These are phyloP conservation scores for Acanthisitta chloris DNA, from an alignment of 2,113 vertebrate genomes.

Conservation along the genomic window DNA sequence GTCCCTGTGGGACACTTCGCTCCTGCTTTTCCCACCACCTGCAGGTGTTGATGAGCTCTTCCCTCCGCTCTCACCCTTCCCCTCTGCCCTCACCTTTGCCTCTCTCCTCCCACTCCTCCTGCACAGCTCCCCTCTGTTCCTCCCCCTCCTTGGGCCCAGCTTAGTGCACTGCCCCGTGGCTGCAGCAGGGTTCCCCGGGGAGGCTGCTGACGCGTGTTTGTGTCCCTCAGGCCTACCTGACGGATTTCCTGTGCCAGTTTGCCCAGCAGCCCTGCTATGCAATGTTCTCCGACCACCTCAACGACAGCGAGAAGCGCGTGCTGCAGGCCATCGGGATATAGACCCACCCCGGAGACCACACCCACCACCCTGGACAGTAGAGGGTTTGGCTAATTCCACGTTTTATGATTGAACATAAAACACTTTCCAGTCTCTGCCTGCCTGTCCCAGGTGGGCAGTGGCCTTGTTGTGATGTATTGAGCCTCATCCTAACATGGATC, in stretches of 20 bases:
- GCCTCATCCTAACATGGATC: conserved; percentile 24
- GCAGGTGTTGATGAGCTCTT: background rate
- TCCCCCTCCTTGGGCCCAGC: accelerated
- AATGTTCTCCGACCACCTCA: conserved; percentile 95
- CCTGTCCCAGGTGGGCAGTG: background rate
- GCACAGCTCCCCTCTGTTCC: background rate
- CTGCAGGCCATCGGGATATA: conserved; percentile 93
- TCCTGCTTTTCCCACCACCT: background rate
- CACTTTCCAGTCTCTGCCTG: conserved; percentile 44
- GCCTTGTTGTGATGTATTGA: background rate
- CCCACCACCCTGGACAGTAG: background rate
- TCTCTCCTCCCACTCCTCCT: background rate
- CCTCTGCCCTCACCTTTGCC: background rate
- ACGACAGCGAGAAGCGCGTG: conserved; percentile 87
- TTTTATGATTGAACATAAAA: conserved; percentile 63
- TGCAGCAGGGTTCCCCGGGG: background rate
- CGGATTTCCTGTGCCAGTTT: conserved; percentile 96
- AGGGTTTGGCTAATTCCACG: conserved; percentile 31
- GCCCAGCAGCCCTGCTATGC: conserved; percentile 96
- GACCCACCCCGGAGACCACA: background rate
- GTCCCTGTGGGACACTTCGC: background rate
- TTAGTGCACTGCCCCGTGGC: background rate
- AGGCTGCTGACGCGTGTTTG: background rate
- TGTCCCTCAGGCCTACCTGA: conserved; percentile 89
- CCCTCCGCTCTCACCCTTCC: background rate